A percentile compares a stretch with the other conserved stretches of the same genome.
phyloP scores from a whole-genome alignment of 2,888 invertebrate genomes.

The Ichneumon xanthorius region DNA sequence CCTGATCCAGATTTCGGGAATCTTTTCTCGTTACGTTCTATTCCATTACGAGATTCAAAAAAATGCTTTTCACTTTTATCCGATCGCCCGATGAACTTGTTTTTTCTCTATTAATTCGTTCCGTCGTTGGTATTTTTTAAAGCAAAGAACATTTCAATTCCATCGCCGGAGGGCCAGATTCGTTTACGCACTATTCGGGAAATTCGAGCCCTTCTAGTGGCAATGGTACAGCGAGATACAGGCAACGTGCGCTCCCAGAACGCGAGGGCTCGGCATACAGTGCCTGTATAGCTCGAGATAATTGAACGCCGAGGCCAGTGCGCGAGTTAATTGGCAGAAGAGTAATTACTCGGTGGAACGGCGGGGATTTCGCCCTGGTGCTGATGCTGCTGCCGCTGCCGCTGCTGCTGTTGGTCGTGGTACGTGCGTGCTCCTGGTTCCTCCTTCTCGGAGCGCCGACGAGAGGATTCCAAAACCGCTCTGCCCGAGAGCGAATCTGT shows the following conservation, averaged over 20 bases:
- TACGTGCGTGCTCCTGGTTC: slow-evolving; percentile 36
- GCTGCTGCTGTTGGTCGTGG: slow-evolving; percentile 27
- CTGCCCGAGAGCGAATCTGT: slow-evolving; percentile 28
- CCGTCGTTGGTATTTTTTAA: neutral
- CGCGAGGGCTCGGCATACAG: slow-evolving; percentile 20
- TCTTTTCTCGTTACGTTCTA: neutral
- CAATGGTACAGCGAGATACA: neutral
- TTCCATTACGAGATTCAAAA: neutral
- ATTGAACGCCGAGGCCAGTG: slow-evolving; percentile 68
- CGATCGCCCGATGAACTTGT: neutral
- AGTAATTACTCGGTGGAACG: slow-evolving; percentile 69
- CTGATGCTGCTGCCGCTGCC: slow-evolving; percentile 50
- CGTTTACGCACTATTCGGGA: slow-evolving; percentile 19
- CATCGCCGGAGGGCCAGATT: slow-evolving; percentile 2
- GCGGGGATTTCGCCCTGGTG: slow-evolving; percentile 62
- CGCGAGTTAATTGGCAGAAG: slow-evolving; percentile 71
- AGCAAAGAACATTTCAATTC: neutral
- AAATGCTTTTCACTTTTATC: neutral
- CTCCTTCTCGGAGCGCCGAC: slow-evolving; percentile 34
- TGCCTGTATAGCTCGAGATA: slow-evolving; percentile 65
- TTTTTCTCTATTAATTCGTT: neutral
- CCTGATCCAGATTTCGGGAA: no score
- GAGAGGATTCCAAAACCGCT: slow-evolving; percentile 44
- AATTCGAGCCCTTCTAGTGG: slow-evolving; percentile 26
- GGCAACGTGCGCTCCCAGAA: slow-evolving; percentile 8